Percentiles rank a stretch among this genome's conserved stretches.
Conservation (phyloP, 30 jellyfish, hydroid and myxozoan genomes). For the Pseudorhiza aurosa region DNA sequence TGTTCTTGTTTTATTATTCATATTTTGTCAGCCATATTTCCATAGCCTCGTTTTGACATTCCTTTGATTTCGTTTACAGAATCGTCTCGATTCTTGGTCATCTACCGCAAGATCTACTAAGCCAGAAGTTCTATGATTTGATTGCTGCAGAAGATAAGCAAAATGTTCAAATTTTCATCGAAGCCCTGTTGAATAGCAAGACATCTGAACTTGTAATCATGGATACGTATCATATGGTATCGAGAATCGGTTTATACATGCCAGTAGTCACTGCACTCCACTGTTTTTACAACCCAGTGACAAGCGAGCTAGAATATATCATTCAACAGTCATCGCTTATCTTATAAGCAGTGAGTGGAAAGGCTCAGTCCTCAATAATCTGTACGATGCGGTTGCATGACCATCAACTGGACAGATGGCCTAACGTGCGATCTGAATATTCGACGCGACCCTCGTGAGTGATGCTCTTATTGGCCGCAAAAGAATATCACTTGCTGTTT, state of each 20-base stretch:
- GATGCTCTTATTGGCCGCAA: too few relatives aligned
- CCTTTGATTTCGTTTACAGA: slow-evolving; percentile 22
- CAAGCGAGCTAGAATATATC: slow-evolving; percentile 55
- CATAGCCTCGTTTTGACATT: too few relatives aligned
- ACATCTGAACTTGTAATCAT: slow-evolving; percentile 22
- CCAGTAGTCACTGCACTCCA: slow-evolving; percentile 49
- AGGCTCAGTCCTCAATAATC: background rate
- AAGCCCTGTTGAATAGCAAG: slow-evolving; percentile 16
- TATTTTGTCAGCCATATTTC: background rate
- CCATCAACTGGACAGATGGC: too few relatives aligned
- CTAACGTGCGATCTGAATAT: too few relatives aligned
- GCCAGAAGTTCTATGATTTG: slow-evolving; percentile 48
- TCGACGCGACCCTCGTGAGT: too few relatives aligned
- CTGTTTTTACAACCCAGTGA: slow-evolving; percentile 54
- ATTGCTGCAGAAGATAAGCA: slow-evolving; percentile 57
- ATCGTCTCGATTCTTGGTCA: slow-evolving; percentile 66
- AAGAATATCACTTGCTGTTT: too few relatives aligned
- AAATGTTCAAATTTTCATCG: slow-evolving; percentile 9
- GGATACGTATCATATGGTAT: slow-evolving; percentile 42
- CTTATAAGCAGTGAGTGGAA: background rate
- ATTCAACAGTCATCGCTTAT: slow-evolving; percentile 47
- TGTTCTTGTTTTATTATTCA: background rate
- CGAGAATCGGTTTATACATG: slow-evolving; percentile 38
- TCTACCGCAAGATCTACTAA: slow-evolving; percentile 80
- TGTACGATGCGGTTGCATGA: too few relatives aligned